A percentile compares a stretch with the other conserved stretches of the same genome.
These are phyloP conservation scores for Gymnogyps californianus DNA, from an alignment of 2,113 vertebrate genomes.

Conservation along the genomic window DNA sequence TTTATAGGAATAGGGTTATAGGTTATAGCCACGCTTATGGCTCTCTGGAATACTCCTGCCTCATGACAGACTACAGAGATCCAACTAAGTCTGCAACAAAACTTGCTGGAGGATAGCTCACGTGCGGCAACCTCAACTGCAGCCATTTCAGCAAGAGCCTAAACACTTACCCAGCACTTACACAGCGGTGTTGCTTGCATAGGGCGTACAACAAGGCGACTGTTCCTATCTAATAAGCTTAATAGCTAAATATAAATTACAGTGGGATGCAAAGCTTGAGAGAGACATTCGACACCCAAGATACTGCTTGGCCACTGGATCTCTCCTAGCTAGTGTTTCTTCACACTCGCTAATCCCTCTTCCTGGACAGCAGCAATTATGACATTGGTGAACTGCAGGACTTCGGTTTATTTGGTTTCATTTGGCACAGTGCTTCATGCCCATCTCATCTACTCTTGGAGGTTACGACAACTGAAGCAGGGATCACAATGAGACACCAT, in stretches of 20 bases:
- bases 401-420: background rate
- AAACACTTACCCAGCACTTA: background rate
- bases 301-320: background rate
- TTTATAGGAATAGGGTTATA: background rate
- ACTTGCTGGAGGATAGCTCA: background rate
- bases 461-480: background rate
- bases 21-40: background rate
- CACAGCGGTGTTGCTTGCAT: background rate
- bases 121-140: background rate
- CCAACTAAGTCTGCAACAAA: background rate
- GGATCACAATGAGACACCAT: background rate
- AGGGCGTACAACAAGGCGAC: background rate
- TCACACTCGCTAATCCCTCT: conserved; percentile 26
- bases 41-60: background rate
- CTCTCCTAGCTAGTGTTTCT: background rate
- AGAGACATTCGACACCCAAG: conserved; percentile 24
- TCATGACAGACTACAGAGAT: background rate
- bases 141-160: background rate
- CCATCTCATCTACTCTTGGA: background rate
- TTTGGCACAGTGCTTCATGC: background rate
- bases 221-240: background rate
- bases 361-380: conserved; percentile 8
- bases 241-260: conserved; percentile 50
- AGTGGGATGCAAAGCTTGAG: background rate
- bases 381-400: background rate